A percentile compares a stretch with the other conserved stretches of the same genome.
These are phyloP conservation scores for Dasyurus viverrinus DNA, from an alignment of 2,113 vertebrate genomes.

Conservation along the genomic window DNA sequence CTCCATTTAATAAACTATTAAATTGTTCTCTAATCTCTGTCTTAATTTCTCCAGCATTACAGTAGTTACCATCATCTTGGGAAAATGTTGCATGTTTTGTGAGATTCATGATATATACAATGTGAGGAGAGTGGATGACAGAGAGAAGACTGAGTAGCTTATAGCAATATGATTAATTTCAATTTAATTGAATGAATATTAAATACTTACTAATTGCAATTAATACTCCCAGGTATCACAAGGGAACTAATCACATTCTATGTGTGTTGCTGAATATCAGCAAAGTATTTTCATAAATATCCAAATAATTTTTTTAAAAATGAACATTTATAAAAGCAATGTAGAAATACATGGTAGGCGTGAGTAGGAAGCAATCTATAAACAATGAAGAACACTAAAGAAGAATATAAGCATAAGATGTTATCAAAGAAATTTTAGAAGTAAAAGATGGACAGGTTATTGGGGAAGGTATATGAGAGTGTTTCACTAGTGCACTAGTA, in stretches of 20 bases:
- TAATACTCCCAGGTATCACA: neutral
- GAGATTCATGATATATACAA: neutral
- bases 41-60: too few relatives aligned
- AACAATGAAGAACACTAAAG: neutral
- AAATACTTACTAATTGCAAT: neutral
- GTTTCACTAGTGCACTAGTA: neutral
- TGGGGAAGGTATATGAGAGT: neutral
- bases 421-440: neutral
- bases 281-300: neutral
- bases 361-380: neutral
- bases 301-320: neutral
- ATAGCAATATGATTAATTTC: neutral
- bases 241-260: neutral
- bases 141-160: neutral
- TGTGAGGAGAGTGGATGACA: neutral
- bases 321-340: neutral
- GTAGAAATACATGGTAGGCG: neutral
- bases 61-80: neutral
- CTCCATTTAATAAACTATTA: too few relatives aligned
- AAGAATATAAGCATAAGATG: neutral
- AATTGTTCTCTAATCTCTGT: too few relatives aligned
- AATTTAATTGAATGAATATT: neutral
- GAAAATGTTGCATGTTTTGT: neutral
- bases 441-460: neutral
- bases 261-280: neutral